Evolutionary conservation across 1,140 invertebrate species (phyloP).

Genomic region (Drosophila insularis): DNA sequence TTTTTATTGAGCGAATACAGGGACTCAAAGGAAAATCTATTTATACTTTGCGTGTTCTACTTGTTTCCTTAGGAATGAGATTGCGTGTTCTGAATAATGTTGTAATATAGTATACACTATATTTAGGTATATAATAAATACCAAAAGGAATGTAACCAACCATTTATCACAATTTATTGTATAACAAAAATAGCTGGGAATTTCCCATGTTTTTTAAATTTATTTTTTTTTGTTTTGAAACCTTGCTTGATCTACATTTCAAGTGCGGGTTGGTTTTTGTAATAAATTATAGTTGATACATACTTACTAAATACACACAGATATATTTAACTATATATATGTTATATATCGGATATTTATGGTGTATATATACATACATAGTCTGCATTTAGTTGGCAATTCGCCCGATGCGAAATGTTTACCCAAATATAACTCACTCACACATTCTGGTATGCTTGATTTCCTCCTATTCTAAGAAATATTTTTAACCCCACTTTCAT

Average conservation of each 20-base stretch:
- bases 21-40: conserved; percentile 8
- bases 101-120: background rate
- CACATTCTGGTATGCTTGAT: background rate
- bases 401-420: background rate
- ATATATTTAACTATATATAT: background rate
- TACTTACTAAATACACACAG: background rate
- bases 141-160: conserved; percentile 1
- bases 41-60: conserved; percentile 8
- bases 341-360: background rate
- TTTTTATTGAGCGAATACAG: conserved; percentile 6
- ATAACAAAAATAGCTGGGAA: conserved; percentile 46
- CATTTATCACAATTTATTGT: conserved; percentile 12
- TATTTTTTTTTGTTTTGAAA: background rate
- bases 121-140: background rate
- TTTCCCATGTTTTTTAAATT: conserved; percentile 28
- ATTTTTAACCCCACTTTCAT: background rate
- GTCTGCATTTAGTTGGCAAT: conserved; percentile 13
- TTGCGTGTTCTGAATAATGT: background rate
- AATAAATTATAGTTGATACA: conserved; percentile 3
- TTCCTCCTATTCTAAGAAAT: conserved; percentile 2
- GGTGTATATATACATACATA: background rate
- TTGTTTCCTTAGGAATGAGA: background rate
- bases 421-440: conserved; percentile 9
- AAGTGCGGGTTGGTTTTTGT: background rate
- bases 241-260: conserved; percentile 1